Evolutionary conservation across 2,888 invertebrate genomes (phyloP).

Genomic region (Lordiphosa andalusiaca): DNA sequence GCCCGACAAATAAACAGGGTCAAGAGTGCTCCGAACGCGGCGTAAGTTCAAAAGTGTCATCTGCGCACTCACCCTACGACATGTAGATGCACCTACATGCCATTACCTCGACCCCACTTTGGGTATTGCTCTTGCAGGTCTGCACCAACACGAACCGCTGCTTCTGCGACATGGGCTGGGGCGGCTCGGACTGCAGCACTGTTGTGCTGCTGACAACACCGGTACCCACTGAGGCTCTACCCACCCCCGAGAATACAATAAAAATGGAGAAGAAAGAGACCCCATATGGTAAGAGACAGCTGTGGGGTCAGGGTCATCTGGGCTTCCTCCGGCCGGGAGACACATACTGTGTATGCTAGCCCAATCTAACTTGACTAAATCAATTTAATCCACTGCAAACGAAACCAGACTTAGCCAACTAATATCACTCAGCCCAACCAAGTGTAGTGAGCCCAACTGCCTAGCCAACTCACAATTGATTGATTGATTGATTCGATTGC

Average conservation of each 20-base stretch:
- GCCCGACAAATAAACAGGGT: constrained; percentile 93
- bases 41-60: constrained; percentile 84
- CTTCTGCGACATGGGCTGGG: constrained; percentile 93
- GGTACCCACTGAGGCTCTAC: constrained; percentile 82
- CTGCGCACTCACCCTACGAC: no score
- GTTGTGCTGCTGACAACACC: constrained; percentile 86
- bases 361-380: constrained; percentile 7
- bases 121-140: constrained; percentile 82
- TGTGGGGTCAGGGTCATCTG: constrained; percentile 9
- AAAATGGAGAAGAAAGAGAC: constrained; percentile 94
- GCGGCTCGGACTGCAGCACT: constrained; percentile 92
- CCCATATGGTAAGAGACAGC: constrained; percentile 90
- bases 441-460: constrained; percentile 21
- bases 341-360: constrained; percentile 2
- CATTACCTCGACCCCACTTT: constrained; percentile 20
- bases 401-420: constrained; percentile 3
- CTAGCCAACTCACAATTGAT: constrained; percentile 53
- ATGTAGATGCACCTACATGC: constrained; percentile 2
- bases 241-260: constrained; percentile 83
- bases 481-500: constrained; percentile 54
- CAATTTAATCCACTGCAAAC: constrained; percentile 9
- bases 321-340: constrained; percentile 14
- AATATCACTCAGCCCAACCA: neutral
- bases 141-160: constrained; percentile 97
- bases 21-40: constrained; percentile 97